Conservation (phyloP, 2,888 invertebrate genomes). For the Sesia apiformis region DNA sequence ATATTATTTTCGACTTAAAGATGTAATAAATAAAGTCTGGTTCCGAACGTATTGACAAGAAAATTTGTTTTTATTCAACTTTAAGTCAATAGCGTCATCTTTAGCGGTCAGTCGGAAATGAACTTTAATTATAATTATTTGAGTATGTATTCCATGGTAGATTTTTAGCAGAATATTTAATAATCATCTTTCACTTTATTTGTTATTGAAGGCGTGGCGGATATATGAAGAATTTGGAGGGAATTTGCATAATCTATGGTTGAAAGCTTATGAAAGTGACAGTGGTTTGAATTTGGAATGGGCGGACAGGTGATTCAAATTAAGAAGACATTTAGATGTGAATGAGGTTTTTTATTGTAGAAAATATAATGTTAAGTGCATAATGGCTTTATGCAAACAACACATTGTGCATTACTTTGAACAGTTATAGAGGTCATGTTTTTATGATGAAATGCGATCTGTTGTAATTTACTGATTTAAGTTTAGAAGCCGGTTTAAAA, state of each 20-base stretch:
- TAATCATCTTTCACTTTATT: constrained; percentile 30
- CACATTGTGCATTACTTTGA: too few relatives aligned
- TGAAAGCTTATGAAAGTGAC: background rate
- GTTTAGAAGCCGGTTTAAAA: too few relatives aligned
- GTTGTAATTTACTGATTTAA: too few relatives aligned
- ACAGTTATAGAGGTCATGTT: too few relatives aligned
- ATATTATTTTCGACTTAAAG: constrained; percentile 3
- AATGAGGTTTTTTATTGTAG: too few relatives aligned
- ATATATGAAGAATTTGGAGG: constrained; percentile 9
- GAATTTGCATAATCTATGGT: constrained; percentile 6
- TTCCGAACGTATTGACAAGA: constrained; percentile 4
- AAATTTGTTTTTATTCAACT: constrained; percentile 16
- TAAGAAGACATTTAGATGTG: too few relatives aligned
- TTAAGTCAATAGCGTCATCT: constrained; percentile 11
- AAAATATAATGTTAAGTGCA: too few relatives aligned
- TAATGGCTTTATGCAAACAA: too few relatives aligned
- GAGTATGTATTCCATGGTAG: background rate
- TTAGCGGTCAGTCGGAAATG: constrained; percentile 8
- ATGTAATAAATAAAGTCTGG: background rate
- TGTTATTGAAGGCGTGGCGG: constrained; percentile 17
- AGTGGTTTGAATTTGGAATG: constrained; percentile 3
- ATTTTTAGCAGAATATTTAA: constrained; percentile 24
- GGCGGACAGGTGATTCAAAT: background rate
- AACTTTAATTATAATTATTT: constrained; percentile 11
- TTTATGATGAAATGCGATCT: too few relatives aligned